These are phyloP conservation scores for Neostethus bicornis DNA, from an alignment of 2,797 vertebrate species.

Conservation along the genomic window DNA sequence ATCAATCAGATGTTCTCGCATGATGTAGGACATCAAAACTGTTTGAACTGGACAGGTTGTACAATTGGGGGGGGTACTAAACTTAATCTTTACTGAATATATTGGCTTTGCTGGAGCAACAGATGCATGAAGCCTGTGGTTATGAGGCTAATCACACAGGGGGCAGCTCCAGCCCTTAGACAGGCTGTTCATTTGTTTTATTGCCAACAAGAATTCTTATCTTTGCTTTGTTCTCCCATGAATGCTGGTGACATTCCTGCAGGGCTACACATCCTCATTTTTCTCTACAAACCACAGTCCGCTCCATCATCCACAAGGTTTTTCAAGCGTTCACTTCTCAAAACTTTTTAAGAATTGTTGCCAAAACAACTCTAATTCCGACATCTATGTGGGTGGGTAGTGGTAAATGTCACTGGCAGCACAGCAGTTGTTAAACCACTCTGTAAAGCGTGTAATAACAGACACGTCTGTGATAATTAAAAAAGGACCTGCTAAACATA, in stretches of 20 bases:
- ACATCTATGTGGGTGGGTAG: conserved; percentile 6
- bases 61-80: conserved; percentile 33
- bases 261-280: conserved; percentile 10
- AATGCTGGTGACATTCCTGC: conserved; percentile 23
- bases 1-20: conserved; percentile 44
- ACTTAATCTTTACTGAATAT: conserved; percentile 20
- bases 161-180: conserved; percentile 21
- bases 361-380: conserved; percentile 27
- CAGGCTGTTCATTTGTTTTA: conserved; percentile 49
- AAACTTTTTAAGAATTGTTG: conserved; percentile 22
- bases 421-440: conserved; percentile 16
- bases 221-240: conserved; percentile 26
- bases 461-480: conserved; percentile 44
- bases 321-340: conserved; percentile 26
- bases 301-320: neutral
- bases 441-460: conserved; percentile 24
- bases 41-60: conserved; percentile 28
- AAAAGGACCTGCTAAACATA: conserved; percentile 24
- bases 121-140: conserved; percentile 31
- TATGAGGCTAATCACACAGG: conserved; percentile 41
- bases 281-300: neutral
- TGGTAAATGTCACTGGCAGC: conserved; percentile 39
- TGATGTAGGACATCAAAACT: conserved; percentile 30
- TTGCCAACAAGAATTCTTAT: conserved; percentile 38
- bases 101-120: conserved; percentile 20